phyloP scores from a whole-genome alignment of 2,113 vertebrate genomes.

The Ammodytes dubius region DNA sequence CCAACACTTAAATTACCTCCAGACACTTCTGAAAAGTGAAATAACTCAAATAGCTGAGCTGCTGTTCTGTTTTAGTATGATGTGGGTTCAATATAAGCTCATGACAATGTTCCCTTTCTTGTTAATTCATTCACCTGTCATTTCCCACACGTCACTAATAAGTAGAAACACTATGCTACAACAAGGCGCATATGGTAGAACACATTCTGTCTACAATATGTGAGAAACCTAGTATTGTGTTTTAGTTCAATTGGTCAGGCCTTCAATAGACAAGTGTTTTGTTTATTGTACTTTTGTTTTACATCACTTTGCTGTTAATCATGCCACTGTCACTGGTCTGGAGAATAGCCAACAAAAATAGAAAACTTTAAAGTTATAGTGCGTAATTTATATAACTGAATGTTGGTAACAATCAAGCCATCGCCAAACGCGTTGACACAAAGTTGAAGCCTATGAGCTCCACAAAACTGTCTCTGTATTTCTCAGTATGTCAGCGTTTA shows the following conservation, averaged over 20 bases:
- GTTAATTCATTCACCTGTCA: neutral
- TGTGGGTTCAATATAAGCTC: conserved; percentile 1
- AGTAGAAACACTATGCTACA: neutral
- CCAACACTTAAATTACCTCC: conserved; percentile 35
- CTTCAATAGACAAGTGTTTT: neutral
- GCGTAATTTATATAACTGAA: too few relatives aligned
- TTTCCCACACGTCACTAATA: neutral
- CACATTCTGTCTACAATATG: neutral
- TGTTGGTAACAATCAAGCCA: too few relatives aligned
- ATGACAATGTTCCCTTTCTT: neutral
- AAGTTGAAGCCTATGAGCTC: too few relatives aligned
- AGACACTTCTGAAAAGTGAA: conserved; percentile 6
- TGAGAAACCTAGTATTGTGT: neutral
- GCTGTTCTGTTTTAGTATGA: neutral
- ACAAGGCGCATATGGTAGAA: too few relatives aligned
- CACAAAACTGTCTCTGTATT: too few relatives aligned
- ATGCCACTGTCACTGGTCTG: neutral
- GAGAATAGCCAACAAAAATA: neutral
- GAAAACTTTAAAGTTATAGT: too few relatives aligned
- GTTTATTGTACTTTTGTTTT: conserved; percentile 1
- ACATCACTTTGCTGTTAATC: neutral
- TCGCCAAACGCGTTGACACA: too few relatives aligned
- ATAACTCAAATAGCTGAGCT: neutral
- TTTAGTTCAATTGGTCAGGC: neutral
- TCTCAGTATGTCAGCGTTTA: too few relatives aligned